Evolutionary conservation across 2,888 invertebrate species (phyloP).

Genomic region (Tetramorium bicarinatum): DNA sequence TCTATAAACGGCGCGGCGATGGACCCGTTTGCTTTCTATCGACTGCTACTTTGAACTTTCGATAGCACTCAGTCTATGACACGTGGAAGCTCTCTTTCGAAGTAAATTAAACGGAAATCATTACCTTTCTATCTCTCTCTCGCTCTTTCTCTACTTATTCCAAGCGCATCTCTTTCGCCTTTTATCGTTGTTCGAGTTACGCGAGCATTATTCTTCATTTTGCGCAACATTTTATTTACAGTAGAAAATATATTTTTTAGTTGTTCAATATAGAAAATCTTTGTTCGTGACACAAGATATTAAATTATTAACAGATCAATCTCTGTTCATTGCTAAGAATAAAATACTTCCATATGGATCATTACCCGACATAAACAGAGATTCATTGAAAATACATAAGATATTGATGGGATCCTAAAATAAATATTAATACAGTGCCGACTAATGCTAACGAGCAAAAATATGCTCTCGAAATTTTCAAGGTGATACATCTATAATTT

Average conservation of each 20-base stretch:
- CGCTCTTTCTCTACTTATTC: neutral
- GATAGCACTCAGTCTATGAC: constrained; percentile 56
- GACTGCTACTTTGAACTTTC: constrained; percentile 67
- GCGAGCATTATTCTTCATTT: constrained; percentile 29
- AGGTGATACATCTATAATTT: constrained; percentile 39
- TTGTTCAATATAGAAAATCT: neutral
- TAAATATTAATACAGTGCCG: neutral
- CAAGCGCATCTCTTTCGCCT: constrained; percentile 10
- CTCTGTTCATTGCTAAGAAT: neutral
- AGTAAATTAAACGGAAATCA: constrained; percentile 76
- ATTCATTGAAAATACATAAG: constrained; percentile 12
- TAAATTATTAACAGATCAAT: constrained; percentile 26
- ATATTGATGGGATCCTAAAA: constrained; percentile 13
- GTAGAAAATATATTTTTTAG: neutral
- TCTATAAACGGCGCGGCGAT: constrained; percentile 59
- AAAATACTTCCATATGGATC: neutral
- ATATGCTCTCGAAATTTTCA: constrained; percentile 10
- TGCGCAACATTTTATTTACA: constrained; percentile 4
- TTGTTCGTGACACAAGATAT: neutral
- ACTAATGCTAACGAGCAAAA: constrained; percentile 22
- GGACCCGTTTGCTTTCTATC: constrained; percentile 71
- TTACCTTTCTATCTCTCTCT: constrained; percentile 33
- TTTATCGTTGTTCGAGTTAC: constrained; percentile 8
- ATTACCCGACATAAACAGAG: neutral
- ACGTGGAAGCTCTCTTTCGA: constrained; percentile 73